Evolutionary conservation across 2,797 vertebrate genomes (phyloP), one percentile per base, ranked within the genome.

Genomic region (Pyrocephalus nanus): DNA sequence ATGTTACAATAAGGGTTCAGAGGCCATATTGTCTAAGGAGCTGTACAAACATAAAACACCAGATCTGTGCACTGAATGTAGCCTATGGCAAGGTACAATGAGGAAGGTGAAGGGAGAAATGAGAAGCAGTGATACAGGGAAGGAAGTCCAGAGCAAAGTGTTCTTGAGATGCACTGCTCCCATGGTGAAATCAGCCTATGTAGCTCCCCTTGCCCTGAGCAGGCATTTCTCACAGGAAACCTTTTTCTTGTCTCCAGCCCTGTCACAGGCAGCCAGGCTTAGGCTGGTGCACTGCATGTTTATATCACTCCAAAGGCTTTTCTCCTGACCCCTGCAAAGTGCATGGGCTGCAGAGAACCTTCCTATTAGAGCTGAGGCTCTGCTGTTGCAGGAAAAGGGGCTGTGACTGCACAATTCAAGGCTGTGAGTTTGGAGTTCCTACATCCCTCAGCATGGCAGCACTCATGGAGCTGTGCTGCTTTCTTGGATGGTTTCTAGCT

Each of bases 251-350:
- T 57, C 48, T 71, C 40, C 48, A 88, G 42, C 21, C 47, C 21
- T 20, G 5, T 27, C 57, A 51, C 1, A 4, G 26, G 27, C 51
- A 85, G 30, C 22, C 4, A 15, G 45, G 62, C 25, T 65, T 62
- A 30, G 0, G 1, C n/a, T 65, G 58, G 19, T 7, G 20, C 47
- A 20, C 3, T 2, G 2, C 1, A 1, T 15, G 15, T 57, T 81
- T 69, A 0, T 15, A 18, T n/a, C 34, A 11, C 5, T 57, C 38
- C 8, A 3, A 64, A 83, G 38, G 62, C n/a, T 88, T 81, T 83
- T 75, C 27, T 74, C 57, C 42, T 38, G 51, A 42, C 3, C 12
- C 19, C 30, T 2, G 0, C 7, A 29, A 71, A 67, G 42, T 19
- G 16, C 26, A 10, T 0, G 5, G 13, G 29, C 32, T 45, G 45